Percentiles rank a stretch among this genome's conserved stretches.
Evolutionary conservation across 2,113 vertebrate species (phyloP).

Genomic region (Zosterops borbonicus): DNA sequence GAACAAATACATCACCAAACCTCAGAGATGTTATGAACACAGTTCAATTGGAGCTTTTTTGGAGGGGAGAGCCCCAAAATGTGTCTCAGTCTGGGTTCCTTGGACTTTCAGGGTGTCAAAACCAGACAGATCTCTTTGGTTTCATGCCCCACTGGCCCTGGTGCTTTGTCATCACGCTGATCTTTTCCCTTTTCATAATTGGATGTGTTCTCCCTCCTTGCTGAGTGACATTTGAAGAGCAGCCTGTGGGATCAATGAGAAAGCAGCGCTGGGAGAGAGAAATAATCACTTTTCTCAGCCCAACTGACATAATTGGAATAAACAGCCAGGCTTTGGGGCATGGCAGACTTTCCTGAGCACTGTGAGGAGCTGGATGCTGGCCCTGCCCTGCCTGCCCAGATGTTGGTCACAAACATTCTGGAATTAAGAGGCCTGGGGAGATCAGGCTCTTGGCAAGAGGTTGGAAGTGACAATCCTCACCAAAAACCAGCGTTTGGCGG

Average conservation of each 20-base stretch:
- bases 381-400: background rate
- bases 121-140: background rate
- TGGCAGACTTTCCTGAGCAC: background rate
- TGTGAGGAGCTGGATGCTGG: background rate
- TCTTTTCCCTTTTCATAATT: slow-evolving; percentile 35
- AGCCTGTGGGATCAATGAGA: slow-evolving; percentile 51
- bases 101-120: background rate
- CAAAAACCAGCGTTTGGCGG: fast-evolving
- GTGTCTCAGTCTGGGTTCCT: background rate
- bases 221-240: slow-evolving; percentile 54
- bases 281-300: slow-evolving; percentile 52
- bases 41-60: background rate
- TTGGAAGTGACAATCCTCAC: background rate
- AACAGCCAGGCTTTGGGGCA: background rate
- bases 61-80: background rate
- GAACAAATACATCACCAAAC: background rate
- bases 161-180: slow-evolving; percentile 32
- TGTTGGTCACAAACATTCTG: background rate
- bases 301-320: slow-evolving; percentile 34
- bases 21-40: background rate
- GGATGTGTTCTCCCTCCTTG: slow-evolving; percentile 24
- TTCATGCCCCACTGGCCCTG: background rate
- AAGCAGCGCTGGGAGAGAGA: background rate
- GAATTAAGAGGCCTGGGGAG: background rate
- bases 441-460: background rate